Evolutionary conservation across 2,797 vertebrate species (phyloP).

Genomic region (Babyrousa celebensis): DNA sequence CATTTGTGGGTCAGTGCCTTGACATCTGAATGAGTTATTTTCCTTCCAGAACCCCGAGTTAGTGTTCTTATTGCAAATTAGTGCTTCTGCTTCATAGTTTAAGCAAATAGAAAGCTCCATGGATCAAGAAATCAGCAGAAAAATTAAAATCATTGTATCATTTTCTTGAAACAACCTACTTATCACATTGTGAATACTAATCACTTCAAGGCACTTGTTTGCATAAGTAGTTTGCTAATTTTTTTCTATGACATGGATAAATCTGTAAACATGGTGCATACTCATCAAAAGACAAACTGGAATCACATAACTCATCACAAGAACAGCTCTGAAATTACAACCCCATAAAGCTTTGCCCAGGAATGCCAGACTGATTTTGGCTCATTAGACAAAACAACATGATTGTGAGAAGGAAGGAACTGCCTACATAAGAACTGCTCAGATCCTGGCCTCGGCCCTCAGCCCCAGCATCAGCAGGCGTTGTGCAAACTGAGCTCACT

Average conservation of each 20-base stretch:
- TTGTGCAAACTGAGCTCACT: background rate
- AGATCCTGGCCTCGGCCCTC: background rate
- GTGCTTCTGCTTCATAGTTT: background rate
- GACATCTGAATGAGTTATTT: background rate
- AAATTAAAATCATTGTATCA: background rate
- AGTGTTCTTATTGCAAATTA: background rate
- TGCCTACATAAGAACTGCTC: background rate
- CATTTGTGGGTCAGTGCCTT: background rate
- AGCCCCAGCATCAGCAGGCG: accelerated
- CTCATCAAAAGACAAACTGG: constrained; percentile 1
- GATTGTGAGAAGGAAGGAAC: background rate
- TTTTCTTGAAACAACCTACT: background rate
- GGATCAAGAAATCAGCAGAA: background rate
- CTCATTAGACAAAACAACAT: background rate
- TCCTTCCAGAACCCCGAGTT: background rate
- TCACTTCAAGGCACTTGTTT: background rate
- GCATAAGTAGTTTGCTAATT: background rate
- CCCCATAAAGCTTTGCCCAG: background rate
- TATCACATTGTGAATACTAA: background rate
- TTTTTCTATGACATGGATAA: background rate
- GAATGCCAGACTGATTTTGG: background rate
- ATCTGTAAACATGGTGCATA: background rate
- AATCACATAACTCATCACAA: background rate
- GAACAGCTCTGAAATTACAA: background rate
- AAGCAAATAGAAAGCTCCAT: background rate